Conservation (phyloP, 2,888 invertebrate genomes). For the Volucella zonaria region DNA sequence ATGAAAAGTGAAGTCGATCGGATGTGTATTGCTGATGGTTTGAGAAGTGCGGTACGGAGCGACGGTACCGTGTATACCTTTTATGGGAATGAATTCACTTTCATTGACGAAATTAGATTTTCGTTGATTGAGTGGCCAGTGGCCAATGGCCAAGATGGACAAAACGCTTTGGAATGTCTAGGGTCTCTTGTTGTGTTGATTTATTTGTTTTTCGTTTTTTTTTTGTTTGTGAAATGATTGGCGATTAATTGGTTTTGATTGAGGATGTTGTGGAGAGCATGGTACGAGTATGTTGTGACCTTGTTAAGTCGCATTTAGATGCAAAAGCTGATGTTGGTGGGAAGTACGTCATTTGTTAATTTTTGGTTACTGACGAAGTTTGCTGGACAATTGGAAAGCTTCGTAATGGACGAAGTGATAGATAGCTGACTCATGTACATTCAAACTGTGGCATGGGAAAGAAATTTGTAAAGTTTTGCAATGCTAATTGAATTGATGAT, state of each 20-base stretch:
- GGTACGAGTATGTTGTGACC: background rate
- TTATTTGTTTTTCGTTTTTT: background rate
- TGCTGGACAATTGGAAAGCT: background rate
- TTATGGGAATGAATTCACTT: constrained; percentile 66
- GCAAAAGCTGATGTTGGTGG: constrained; percentile 1
- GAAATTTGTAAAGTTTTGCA: too few species aligned
- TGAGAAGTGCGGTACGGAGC: background rate
- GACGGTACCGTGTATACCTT: constrained; percentile 10
- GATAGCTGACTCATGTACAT: too few species aligned
- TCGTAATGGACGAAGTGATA: too few species aligned
- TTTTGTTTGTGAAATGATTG: constrained; percentile 28
- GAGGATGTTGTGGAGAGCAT: constrained; percentile 3
- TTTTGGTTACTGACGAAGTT: background rate
- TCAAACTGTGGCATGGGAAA: too few species aligned
- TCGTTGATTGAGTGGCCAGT: constrained; percentile 47
- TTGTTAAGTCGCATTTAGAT: background rate
- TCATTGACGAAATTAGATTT: constrained; percentile 71
- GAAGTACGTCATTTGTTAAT: constrained; percentile 3
- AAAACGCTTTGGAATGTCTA: constrained; percentile 60
- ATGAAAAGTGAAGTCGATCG: constrained; percentile 61
- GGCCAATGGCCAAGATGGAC: background rate
- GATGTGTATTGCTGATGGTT: constrained; percentile 10
- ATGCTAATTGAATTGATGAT: too few species aligned
- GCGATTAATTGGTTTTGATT: constrained; percentile 26
- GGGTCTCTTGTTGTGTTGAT: constrained; percentile 19